A percentile compares a stretch with the other conserved stretches of the same genome.
These are phyloP conservation scores for Syndactyla subalaris DNA, from an alignment of 2,797 vertebrate species.

Conservation along the genomic window DNA sequence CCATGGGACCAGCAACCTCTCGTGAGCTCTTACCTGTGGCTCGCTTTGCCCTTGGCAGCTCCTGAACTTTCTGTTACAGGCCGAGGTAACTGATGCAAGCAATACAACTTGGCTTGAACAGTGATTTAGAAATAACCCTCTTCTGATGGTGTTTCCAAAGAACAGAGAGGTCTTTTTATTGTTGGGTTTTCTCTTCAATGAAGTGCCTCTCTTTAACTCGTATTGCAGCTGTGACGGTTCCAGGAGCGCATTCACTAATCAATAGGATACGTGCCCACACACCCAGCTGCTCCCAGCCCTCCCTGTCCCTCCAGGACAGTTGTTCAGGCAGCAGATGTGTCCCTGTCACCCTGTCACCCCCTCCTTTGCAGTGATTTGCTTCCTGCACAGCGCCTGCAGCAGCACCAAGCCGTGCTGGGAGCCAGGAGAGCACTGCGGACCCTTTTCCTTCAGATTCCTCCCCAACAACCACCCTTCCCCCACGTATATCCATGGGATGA, in stretches of 20 bases:
- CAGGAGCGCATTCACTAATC: not conserved
- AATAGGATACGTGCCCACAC: not conserved
- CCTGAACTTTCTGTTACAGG: not conserved
- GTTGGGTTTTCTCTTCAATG: not conserved
- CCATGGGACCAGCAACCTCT: accelerated
- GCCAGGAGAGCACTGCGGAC: not conserved
- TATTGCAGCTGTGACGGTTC: not conserved
- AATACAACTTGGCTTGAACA: not conserved
- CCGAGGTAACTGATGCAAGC: not conserved
- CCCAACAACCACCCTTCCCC: not conserved
- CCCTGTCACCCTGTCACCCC: not conserved
- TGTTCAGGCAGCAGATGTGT: conserved; percentile 37
- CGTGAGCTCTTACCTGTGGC: not conserved
- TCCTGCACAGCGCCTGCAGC: not conserved
- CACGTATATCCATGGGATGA: not conserved
- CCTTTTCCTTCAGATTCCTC: not conserved
- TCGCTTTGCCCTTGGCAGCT: not conserved
- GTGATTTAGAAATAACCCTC: not conserved
- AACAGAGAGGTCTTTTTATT: not conserved
- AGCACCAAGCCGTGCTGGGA: not conserved
- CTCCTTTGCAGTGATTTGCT: not conserved
- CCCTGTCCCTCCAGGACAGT: not conserved
- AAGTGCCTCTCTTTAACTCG: not conserved
- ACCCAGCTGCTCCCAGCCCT: not conserved
- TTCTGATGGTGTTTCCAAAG: not conserved